These are phyloP conservation scores for Drosophila helvetica DNA, from an alignment of 2,888 invertebrate genomes.

Conservation along the genomic window DNA sequence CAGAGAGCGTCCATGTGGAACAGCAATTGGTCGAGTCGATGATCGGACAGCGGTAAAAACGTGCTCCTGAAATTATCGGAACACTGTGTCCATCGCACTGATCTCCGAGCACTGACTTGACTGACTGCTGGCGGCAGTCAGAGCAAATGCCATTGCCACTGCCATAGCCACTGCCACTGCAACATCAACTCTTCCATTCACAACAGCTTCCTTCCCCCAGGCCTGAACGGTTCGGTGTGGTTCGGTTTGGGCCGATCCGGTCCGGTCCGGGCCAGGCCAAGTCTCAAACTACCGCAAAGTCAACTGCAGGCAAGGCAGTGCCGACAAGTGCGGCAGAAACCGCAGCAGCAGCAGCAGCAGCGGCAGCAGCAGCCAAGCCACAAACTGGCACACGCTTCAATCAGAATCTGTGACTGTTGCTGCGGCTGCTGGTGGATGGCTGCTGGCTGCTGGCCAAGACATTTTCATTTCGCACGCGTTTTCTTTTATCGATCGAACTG, in stretches of 20 bases:
- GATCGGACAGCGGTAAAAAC: conserved; percentile 75
- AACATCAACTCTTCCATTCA: conserved; percentile 11
- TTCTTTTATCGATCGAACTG: conserved; percentile 24
- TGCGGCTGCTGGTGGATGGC: conserved; percentile 23
- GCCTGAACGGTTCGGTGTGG: conserved; percentile 18
- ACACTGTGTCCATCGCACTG: conserved; percentile 40
- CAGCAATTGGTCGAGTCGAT: conserved; percentile 50
- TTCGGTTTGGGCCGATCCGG: neutral
- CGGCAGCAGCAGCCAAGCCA: conserved; percentile 66
- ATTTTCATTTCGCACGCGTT: conserved; percentile 78
- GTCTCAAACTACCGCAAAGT: conserved; percentile 75
- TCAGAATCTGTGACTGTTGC: conserved; percentile 60
- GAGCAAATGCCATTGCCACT: neutral
- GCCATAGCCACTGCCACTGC: conserved; percentile 22
- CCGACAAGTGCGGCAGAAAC: conserved; percentile 73
- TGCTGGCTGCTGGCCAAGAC: conserved; percentile 68
- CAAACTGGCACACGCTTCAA: conserved; percentile 77
- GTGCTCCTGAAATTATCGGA: conserved; percentile 78
- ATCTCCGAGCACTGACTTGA: neutral
- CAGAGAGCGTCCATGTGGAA: conserved; percentile 58
- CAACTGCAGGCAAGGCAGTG: conserved; percentile 56
- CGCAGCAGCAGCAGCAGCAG: conserved; percentile 64
- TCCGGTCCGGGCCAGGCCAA: conserved; percentile 18
- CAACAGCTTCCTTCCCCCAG: conserved; percentile 62
- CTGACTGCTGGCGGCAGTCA: conserved; percentile 31